Percentiles rank a stretch among this genome's conserved stretches.
Evolutionary conservation across 1,140 invertebrate genomes (phyloP).

Genomic region (Temnothorax nylanderi): DNA sequence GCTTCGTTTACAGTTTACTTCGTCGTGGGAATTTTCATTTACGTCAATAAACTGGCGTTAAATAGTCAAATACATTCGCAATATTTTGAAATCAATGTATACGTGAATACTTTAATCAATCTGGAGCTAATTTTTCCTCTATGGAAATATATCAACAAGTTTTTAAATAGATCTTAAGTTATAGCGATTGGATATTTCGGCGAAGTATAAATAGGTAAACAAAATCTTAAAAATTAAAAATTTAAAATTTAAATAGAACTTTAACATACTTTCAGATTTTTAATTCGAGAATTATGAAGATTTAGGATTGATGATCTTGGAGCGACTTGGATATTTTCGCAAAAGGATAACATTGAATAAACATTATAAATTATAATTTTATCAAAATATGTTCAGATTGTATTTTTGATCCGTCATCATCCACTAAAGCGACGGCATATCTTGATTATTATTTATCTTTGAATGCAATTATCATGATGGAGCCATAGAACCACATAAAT

Average conservation of each 20-base stretch:
- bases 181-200: neutral
- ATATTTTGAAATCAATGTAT: neutral
- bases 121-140: neutral
- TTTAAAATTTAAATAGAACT: neutral
- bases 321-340: neutral
- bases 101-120: neutral
- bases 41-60: slow-evolving; percentile 12
- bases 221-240: neutral
- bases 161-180: neutral
- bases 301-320: neutral
- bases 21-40: slow-evolving; percentile 17
- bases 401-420: neutral
- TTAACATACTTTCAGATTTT: neutral
- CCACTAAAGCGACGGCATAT: neutral
- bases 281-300: neutral
- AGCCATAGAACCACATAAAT: neutral
- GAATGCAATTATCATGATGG: neutral
- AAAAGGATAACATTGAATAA: neutral
- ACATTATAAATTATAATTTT: neutral
- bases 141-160: neutral
- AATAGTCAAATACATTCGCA: neutral
- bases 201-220: neutral
- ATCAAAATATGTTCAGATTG: neutral
- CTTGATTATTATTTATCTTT: neutral
- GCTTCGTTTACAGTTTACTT: slow-evolving; percentile 26